phyloP scores from a whole-genome alignment of 2,797 vertebrate genomes.

The Enteromius argenteus region DNA sequence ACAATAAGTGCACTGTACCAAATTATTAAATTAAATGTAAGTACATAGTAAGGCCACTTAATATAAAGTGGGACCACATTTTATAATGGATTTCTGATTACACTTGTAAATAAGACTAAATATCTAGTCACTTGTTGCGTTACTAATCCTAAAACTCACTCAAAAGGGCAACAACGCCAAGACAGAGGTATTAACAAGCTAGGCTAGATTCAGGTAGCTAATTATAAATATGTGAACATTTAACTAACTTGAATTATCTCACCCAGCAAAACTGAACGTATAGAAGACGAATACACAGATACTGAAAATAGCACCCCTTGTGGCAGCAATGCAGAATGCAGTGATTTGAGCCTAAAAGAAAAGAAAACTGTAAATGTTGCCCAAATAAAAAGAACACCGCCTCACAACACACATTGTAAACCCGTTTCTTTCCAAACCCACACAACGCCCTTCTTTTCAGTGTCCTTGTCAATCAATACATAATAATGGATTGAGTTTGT shows the following conservation, averaged over 20 bases:
- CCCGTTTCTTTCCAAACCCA: conserved; percentile 9
- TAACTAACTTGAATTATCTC: background rate
- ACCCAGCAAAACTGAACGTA: background rate
- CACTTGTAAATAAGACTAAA: background rate
- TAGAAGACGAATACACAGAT: background rate
- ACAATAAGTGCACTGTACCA: too few species aligned
- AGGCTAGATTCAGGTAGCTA: background rate
- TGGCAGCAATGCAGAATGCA: background rate
- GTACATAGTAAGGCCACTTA: too few species aligned
- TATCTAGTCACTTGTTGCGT: background rate
- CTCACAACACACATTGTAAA: background rate
- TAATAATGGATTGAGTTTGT: conserved; percentile 58
- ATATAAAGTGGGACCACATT: too few species aligned
- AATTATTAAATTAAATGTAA: too few species aligned
- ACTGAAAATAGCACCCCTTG: background rate
- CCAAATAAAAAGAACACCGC: background rate
- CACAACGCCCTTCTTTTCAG: conserved; percentile 50
- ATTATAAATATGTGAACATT: background rate
- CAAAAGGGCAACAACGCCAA: background rate
- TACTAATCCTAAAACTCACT: background rate
- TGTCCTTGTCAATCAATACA: conserved; percentile 64
- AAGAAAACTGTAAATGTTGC: background rate
- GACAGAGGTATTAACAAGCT: background rate
- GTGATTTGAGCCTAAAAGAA: background rate
- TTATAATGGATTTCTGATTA: background rate